These are phyloP conservation scores for Metellina segmentata DNA, from an alignment of 2,888 invertebrate genomes.

Conservation along the genomic window DNA sequence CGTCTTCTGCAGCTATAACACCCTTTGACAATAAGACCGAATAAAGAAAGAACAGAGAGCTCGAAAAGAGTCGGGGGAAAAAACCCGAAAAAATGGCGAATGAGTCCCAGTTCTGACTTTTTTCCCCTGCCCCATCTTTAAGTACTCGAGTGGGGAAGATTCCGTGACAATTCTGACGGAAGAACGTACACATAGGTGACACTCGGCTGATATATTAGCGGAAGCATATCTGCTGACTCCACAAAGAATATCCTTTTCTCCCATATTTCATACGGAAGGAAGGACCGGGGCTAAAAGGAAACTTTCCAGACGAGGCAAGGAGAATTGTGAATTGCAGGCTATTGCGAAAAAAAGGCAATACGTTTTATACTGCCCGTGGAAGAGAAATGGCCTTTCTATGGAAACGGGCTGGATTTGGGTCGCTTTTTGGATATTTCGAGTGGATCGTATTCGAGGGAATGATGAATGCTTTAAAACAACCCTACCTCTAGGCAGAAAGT, in stretches of 20 bases:
- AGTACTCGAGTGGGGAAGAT: conserved; percentile 34
- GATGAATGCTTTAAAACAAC: background rate
- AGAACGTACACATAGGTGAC: conserved; percentile 53
- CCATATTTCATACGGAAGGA: conserved; percentile 37
- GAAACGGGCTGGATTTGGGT: background rate
- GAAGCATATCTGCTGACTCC: conserved; percentile 66
- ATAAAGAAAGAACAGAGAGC: background rate
- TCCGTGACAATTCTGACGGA: conserved; percentile 60
- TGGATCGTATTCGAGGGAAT: conserved; percentile 16
- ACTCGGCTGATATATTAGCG: conserved; percentile 68
- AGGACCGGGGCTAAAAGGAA: conserved; percentile 13
- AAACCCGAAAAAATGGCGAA: background rate
- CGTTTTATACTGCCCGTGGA: conserved; percentile 20
- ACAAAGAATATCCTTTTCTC: conserved; percentile 38
- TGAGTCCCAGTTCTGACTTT: background rate
- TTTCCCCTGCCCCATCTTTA: conserved; percentile 20
- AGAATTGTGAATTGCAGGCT: conserved; percentile 33
- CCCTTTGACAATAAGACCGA: background rate
- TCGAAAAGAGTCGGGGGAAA: background rate
- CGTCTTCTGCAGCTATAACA: conserved; percentile 1
- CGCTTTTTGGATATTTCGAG: conserved; percentile 21
- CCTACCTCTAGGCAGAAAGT: too few relatives aligned
- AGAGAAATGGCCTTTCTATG: conserved; percentile 31
- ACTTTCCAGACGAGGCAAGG: conserved; percentile 10
- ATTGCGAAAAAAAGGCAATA: conserved; percentile 24